Percentiles rank a stretch among this genome's conserved stretches.
phyloP scores from a whole-genome alignment of 2,113 vertebrate species.

The Bos javanicus region DNA sequence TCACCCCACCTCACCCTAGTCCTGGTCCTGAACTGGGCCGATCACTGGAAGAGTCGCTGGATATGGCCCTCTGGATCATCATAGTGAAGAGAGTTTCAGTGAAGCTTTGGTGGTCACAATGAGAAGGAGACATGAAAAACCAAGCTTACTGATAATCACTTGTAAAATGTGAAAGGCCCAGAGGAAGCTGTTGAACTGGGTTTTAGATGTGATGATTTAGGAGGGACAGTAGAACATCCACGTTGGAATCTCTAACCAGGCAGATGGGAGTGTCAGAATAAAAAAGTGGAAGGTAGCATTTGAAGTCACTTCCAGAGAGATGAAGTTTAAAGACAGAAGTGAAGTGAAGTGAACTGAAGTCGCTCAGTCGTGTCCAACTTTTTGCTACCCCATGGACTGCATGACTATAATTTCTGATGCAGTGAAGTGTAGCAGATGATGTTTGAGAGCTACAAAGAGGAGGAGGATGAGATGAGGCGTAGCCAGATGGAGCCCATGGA shows the following conservation, averaged over 20 bases:
- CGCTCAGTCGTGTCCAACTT: too few relatives aligned
- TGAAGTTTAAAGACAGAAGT: not conserved
- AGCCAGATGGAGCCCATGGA: not conserved
- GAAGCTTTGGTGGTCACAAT: not conserved
- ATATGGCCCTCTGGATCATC: not conserved
- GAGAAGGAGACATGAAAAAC: not conserved
- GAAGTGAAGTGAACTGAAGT: too few relatives aligned
- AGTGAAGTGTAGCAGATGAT: not conserved
- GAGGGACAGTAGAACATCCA: not conserved
- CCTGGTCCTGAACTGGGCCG: not conserved
- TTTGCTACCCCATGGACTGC: too few relatives aligned
- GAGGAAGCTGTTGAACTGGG: not conserved
- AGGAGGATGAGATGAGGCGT: not conserved
- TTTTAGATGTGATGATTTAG: not conserved
- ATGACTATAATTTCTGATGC: not conserved
- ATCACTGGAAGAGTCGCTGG: not conserved
- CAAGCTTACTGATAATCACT: not conserved
- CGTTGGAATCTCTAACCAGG: not conserved
- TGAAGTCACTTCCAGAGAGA: not conserved
- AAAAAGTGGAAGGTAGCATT: not conserved
- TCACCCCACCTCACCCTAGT: not conserved
- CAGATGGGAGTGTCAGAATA: not conserved
- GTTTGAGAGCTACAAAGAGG: not conserved
- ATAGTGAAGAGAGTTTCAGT: not conserved
- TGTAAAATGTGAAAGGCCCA: not conserved